Percentiles rank a stretch among this genome's conserved stretches.
phyloP scores from a whole-genome alignment of 1,140 invertebrate genomes.

The Drosophila virilis region DNA sequence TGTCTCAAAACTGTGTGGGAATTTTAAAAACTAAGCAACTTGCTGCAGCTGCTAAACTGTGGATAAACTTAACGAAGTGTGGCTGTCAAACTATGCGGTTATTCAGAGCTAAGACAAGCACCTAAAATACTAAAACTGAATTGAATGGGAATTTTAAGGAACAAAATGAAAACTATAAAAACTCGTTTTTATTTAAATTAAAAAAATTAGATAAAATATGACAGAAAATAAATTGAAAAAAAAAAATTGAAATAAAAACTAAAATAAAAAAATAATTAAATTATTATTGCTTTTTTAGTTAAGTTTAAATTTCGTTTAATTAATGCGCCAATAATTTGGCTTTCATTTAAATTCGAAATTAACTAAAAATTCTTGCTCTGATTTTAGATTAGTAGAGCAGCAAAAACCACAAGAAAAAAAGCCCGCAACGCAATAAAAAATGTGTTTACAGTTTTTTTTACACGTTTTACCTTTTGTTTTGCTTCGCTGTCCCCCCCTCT shows the following conservation, averaged over 20 bases:
- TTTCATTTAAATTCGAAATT: neutral
- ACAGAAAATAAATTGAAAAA: neutral
- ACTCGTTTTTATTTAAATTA: neutral
- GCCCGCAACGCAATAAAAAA: constrained; percentile 56
- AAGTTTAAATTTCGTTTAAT: neutral
- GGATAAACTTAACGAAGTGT: neutral
- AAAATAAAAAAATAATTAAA: too few species aligned
- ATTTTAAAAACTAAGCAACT: neutral
- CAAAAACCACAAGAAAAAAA: neutral
- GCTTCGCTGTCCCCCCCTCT: neutral
- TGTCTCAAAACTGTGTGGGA: neutral
- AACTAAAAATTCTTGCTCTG: neutral
- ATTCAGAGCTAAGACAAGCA: neutral
- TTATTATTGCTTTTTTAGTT: too few species aligned
- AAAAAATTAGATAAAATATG: neutral
- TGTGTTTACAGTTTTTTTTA: constrained; percentile 41
- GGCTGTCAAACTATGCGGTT: neutral
- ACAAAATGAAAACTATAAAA: neutral
- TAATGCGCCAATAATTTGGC: neutral
- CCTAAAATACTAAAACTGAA: neutral
- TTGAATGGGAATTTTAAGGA: neutral
- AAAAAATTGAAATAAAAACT: too few species aligned
- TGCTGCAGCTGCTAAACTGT: neutral
- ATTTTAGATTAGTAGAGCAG: constrained; percentile 1
- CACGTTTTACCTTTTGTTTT: constrained; percentile 11